These are phyloP conservation scores for Pristionchus japonicus DNA, from an alignment of 2,888 invertebrate genomes.

Conservation along the genomic window DNA sequence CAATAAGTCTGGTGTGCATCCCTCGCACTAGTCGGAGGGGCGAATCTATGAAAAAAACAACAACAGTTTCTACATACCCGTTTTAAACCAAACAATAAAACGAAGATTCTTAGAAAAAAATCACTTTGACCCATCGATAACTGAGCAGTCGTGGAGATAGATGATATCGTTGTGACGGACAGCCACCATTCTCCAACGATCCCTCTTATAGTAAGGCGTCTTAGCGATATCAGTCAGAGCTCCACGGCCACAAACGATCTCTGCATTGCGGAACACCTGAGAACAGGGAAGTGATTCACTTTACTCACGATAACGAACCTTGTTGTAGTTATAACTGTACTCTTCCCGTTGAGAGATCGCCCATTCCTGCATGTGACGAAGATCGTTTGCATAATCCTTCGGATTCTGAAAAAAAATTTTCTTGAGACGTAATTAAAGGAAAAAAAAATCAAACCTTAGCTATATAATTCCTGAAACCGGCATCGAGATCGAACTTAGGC, in stretches of 20 bases:
- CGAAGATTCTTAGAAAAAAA: neutral
- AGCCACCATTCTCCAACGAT: constrained; percentile 83
- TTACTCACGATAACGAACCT: neutral
- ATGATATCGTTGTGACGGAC: constrained; percentile 78
- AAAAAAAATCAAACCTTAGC: neutral
- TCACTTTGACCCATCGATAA: neutral
- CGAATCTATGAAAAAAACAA: too few relatives aligned
- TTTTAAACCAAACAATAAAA: neutral
- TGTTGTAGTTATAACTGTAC: neutral
- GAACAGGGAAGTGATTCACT: too few relatives aligned
- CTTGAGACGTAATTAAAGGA: neutral
- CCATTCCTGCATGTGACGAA: neutral
- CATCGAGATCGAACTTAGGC: neutral
- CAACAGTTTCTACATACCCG: too few relatives aligned
- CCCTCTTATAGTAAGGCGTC: constrained; percentile 55
- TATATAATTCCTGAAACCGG: neutral
- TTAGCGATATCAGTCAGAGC: constrained; percentile 64
- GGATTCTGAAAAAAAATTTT: neutral
- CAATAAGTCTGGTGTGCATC: neutral
- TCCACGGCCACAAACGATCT: constrained; percentile 70
- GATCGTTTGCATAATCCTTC: neutral
- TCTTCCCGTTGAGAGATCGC: neutral
- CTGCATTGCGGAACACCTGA: constrained; percentile 56
- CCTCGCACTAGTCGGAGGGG: neutral
- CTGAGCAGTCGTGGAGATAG: neutral